Percentiles rank a stretch among this genome's conserved stretches.
Conservation (phyloP, 2,797 vertebrate species). For the Alauda arvensis region DNA sequence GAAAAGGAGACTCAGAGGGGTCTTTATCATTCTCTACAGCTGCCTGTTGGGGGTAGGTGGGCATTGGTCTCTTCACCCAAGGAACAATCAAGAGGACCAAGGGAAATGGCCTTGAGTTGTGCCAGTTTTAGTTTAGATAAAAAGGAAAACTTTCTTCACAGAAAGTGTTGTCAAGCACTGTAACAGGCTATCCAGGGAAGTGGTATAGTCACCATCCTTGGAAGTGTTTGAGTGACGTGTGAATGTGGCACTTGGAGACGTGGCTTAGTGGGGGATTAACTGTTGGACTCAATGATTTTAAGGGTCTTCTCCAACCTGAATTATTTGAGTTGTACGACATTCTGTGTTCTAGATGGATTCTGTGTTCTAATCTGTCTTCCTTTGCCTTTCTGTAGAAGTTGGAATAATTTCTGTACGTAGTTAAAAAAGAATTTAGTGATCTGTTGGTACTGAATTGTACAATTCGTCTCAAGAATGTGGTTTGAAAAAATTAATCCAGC, state of each 20-base stretch:
- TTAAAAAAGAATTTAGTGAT: background rate
- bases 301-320: background rate
- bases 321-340: background rate
- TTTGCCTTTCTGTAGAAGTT: background rate
- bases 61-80: accelerated
- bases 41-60: background rate
- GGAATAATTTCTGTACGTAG: background rate
- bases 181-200: background rate
- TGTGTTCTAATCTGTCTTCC: background rate
- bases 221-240: background rate
- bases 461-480: background rate
- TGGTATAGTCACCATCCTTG: background rate
- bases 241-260: background rate
- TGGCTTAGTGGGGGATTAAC: background rate
- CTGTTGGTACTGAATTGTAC: background rate
- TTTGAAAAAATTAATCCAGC: background rate
- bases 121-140: background rate
- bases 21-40: background rate
- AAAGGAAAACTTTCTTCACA: background rate
- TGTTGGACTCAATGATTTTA: background rate
- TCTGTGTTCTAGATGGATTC: background rate
- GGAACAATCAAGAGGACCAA: background rate
- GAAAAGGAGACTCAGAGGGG: background rate
- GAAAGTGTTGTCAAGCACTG: background rate
- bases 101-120: background rate